Base-by-base conservation (phyloP, 2,888 invertebrate species). In the Amiota communis region DNA sequence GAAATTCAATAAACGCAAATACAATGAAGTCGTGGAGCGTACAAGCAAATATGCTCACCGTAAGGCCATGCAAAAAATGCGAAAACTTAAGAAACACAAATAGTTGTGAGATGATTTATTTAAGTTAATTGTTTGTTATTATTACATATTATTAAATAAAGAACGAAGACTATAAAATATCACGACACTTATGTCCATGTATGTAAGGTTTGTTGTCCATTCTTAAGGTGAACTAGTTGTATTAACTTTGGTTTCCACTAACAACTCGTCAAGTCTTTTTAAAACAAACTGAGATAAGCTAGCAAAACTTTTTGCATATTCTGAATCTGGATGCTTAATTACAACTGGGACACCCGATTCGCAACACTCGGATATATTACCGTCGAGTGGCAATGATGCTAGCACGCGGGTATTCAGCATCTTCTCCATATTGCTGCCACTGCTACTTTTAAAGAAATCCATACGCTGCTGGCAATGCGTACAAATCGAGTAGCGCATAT, bases 401-500 rank as follows among this genome's bases (percentile, higher is more conserved):
- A 96, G 90, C 23, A 95, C 91, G 47, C 92, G 90, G 0, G 93
- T 90, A 81, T 93, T 92, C 83, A 97, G 91, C 82, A 82, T 15
- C 36, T 46, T 61, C 73, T 1, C 63, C 46, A 2, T 20, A 53
- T 36, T 11, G 0, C 20, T 13, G 20, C 68, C 57, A 2, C 49
- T n/a, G 12, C 13, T 64, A 12, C 64, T 91, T 2, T 95, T 95
- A 88, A 96, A 97, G 49, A 97, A 90, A 77, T 92, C 91, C 76
- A 96, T 92, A 74, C 92, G 91, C n/a, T 92, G 91, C 20, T 93
- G 92, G 88, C 97, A 98, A 46, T 94, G 93, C 0, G 93, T 92
- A 87, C 98, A 98, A 63, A 92, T 91, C 0, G 94, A 93, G 73
- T 93, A 92, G 4, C 94, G 94, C 98, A 98, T 98, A 89, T 98